phyloP scores from a whole-genome alignment of 2,888 invertebrate genomes.

The Callyntrura guangdongensis region DNA sequence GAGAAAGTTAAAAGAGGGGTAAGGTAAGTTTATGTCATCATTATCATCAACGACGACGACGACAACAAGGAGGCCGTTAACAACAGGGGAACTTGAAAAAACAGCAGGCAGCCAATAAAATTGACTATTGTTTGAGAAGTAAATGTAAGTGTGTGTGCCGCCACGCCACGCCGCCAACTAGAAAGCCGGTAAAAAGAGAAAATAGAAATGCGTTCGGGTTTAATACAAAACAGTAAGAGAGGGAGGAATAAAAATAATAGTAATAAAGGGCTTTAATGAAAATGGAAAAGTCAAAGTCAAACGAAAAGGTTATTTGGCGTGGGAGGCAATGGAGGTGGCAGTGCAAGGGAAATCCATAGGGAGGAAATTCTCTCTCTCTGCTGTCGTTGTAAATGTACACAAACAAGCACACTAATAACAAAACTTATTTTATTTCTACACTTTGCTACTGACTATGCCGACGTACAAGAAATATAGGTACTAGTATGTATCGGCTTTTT shows the following conservation, averaged over 20 bases:
- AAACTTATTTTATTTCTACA: conserved; percentile 3
- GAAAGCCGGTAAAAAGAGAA: conserved; percentile 21
- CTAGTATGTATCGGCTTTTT: no score
- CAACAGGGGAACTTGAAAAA: conserved; percentile 44
- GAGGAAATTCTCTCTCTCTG: background rate
- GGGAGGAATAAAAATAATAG: background rate
- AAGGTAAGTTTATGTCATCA: background rate
- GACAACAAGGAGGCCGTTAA: background rate
- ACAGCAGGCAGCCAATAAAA: conserved; percentile 71
- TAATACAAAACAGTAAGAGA: conserved; percentile 11
- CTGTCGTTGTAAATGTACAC: background rate
- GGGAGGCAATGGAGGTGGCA: background rate
- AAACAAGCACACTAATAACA: conserved; percentile 32
- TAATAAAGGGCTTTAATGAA: conserved; percentile 44
- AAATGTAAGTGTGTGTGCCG: background rate
- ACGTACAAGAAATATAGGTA: no score
- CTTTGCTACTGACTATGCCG: background rate
- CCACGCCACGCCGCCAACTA: background rate
- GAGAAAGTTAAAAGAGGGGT: conserved; percentile 15
- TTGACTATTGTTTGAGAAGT: conserved; percentile 74
- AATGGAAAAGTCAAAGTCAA: conserved; percentile 62
- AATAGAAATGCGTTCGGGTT: conserved; percentile 48
- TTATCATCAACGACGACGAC: background rate
- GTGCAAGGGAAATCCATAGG: background rate
- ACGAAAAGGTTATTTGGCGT: background rate